phyloP scores from a whole-genome alignment of 2,888 invertebrate species.

The Netelia fuscicornis region DNA sequence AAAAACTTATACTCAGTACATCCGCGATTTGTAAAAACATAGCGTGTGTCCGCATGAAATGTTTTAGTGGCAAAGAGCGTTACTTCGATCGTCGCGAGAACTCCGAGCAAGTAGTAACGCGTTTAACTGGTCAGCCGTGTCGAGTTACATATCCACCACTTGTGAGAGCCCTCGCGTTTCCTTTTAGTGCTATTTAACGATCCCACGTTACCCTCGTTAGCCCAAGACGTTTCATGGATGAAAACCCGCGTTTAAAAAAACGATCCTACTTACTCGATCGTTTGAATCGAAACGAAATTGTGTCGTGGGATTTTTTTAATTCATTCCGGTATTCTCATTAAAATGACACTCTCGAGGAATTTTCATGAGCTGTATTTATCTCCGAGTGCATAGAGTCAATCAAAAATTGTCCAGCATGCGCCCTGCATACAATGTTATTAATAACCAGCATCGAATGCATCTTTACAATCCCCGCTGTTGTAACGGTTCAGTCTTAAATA shows the following conservation, averaged over 20 bases:
- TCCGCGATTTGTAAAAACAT: background rate
- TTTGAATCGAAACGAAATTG: background rate
- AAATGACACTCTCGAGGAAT: background rate
- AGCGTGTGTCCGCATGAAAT: background rate
- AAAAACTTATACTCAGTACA: background rate
- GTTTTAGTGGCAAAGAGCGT: background rate
- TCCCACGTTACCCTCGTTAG: background rate
- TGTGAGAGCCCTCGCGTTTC: background rate
- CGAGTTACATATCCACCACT: background rate
- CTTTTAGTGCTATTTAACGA: background rate
- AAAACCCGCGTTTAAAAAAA: background rate
- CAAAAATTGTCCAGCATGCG: slow-evolving; percentile 79
- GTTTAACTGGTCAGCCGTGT: slow-evolving; percentile 30
- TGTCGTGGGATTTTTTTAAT: background rate
- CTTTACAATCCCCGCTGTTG: slow-evolving; percentile 69
- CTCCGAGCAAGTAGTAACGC: slow-evolving; percentile 39
- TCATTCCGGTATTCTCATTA: background rate
- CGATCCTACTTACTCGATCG: background rate
- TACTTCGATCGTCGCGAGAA: slow-evolving; percentile 23
- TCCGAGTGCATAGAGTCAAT: slow-evolving; percentile 79
- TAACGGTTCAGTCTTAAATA: slow-evolving; percentile 71
- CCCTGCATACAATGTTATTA: slow-evolving; percentile 74
- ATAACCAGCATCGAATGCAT: slow-evolving; percentile 80
- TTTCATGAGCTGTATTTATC: slow-evolving; percentile 79
- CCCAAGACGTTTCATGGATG: background rate